phyloP scores from a whole-genome alignment of 2,888 invertebrate genomes.

The Falcaria lacertinaria region DNA sequence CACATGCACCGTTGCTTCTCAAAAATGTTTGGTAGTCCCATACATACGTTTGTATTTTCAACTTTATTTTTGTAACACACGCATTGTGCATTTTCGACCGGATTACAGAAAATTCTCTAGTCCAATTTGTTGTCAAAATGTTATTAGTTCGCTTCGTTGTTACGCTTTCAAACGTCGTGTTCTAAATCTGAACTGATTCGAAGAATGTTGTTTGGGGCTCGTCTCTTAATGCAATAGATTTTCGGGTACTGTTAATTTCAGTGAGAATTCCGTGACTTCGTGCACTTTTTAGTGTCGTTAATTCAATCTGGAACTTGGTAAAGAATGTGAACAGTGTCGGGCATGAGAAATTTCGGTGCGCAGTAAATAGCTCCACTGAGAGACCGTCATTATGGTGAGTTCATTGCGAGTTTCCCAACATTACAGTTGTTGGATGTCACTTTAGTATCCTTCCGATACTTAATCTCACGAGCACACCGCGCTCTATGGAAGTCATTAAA shows the following conservation, averaged over 20 bases:
- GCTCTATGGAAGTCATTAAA: slow-evolving; percentile 34
- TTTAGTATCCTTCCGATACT: slow-evolving; percentile 54
- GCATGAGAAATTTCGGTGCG: slow-evolving; percentile 57
- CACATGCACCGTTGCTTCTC: slow-evolving; percentile 75
- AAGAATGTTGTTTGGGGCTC: slow-evolving; percentile 53
- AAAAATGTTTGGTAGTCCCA: slow-evolving; percentile 69
- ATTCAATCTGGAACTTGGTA: slow-evolving; percentile 52
- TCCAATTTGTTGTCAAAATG: slow-evolving; percentile 59
- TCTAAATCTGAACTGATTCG: slow-evolving; percentile 59
- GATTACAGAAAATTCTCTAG: slow-evolving; percentile 44
- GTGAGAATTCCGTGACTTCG: slow-evolving; percentile 47
- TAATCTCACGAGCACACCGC: slow-evolving; percentile 41
- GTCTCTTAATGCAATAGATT: slow-evolving; percentile 51
- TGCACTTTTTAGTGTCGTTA: slow-evolving; percentile 62
- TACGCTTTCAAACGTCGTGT: slow-evolving; percentile 39
- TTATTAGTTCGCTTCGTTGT: slow-evolving; percentile 35
- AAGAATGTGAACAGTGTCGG: slow-evolving; percentile 53
- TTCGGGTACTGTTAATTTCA: slow-evolving; percentile 56
- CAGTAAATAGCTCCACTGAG: slow-evolving; percentile 56
- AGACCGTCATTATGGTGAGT: slow-evolving; percentile 60
- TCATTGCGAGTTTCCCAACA: slow-evolving; percentile 55
- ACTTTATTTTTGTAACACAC: slow-evolving; percentile 54
- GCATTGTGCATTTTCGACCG: slow-evolving; percentile 58
- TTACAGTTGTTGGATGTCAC: slow-evolving; percentile 53
- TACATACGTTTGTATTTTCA: slow-evolving; percentile 53